A percentile compares a stretch with the other conserved stretches of the same genome.
These are phyloP conservation scores for Schmidtea mediterranea DNA, from an alignment of 1,140 invertebrate species.

Conservation along the genomic window DNA sequence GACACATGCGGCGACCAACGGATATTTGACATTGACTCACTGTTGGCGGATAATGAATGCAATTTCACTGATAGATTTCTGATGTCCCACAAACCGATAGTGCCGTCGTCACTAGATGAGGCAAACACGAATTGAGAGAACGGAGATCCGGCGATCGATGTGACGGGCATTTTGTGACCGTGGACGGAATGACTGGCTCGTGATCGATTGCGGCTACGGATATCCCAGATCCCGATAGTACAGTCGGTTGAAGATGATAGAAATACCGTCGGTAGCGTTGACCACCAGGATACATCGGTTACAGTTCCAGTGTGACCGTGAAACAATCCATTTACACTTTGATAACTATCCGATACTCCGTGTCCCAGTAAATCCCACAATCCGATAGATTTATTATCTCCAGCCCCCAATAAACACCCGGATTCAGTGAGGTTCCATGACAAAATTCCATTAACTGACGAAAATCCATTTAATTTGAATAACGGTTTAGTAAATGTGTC, in stretches of 20 bases:
- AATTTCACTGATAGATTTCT: constrained; percentile 84
- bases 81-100: constrained; percentile 76
- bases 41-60: constrained; percentile 96
- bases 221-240: neutral
- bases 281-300: neutral
- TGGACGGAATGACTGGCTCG: constrained; percentile 38
- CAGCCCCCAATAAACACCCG: neutral
- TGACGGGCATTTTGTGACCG: constrained; percentile 90
- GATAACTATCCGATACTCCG: too few relatives aligned
- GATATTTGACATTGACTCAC: constrained; percentile 81
- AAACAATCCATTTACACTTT: neutral
- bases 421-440: neutral
- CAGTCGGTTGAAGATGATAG: neutral
- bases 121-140: constrained; percentile 90
- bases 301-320: neutral
- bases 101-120: constrained; percentile 89
- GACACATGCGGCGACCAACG: constrained; percentile 99
- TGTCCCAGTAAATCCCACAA: too few relatives aligned
- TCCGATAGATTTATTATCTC: too few relatives aligned
- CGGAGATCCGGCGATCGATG: constrained; percentile 96
- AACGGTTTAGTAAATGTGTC: neutral
- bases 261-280: neutral
- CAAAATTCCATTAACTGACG: neutral
- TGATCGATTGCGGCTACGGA: neutral
- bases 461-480: neutral